Conservation (phyloP, 2,888 invertebrate genomes). For the Ectemnius continuus region DNA sequence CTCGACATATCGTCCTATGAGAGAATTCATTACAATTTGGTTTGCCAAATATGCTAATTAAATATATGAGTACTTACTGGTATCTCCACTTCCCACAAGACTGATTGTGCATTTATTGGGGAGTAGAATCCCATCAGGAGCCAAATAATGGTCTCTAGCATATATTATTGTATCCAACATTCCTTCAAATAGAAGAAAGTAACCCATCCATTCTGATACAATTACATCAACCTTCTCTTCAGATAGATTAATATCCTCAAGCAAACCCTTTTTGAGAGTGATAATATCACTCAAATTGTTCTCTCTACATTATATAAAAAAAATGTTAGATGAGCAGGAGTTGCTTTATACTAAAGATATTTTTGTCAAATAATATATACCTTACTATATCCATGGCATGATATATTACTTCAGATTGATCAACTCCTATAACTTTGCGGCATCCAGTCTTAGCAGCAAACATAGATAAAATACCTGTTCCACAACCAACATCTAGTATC, state of each 20-base stretch:
- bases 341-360: background rate
- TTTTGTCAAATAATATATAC: conserved; percentile 76
- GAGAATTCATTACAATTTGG: conserved; percentile 12
- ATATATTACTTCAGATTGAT: conserved; percentile 97
- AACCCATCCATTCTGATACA: conserved; percentile 99
- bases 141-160: conserved; percentile 90
- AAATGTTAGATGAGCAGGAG: background rate
- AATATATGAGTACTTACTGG: conserved; percentile 76
- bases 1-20: conserved; percentile 84
- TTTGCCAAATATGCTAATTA: background rate
- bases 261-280: conserved; percentile 88
- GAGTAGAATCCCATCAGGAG: conserved; percentile 86
- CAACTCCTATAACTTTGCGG: conserved; percentile 92
- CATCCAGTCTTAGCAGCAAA: conserved; percentile 98
- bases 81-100: conserved; percentile 88
- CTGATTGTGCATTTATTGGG: conserved; percentile 92
- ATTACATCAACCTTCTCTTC: conserved; percentile 92
- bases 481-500: conserved; percentile 98
- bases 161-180: conserved; percentile 97
- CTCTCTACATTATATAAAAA: conserved; percentile 80
- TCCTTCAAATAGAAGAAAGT: conserved; percentile 96
- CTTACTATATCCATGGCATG: conserved; percentile 97
- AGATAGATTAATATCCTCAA: conserved; percentile 90
- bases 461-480: conserved; percentile 98
- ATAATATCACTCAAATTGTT: conserved; percentile 87